These are phyloP conservation scores for Drosophila mojavensis DNA, from an alignment of 1,140 invertebrate genomes.

Conservation along the genomic window DNA sequence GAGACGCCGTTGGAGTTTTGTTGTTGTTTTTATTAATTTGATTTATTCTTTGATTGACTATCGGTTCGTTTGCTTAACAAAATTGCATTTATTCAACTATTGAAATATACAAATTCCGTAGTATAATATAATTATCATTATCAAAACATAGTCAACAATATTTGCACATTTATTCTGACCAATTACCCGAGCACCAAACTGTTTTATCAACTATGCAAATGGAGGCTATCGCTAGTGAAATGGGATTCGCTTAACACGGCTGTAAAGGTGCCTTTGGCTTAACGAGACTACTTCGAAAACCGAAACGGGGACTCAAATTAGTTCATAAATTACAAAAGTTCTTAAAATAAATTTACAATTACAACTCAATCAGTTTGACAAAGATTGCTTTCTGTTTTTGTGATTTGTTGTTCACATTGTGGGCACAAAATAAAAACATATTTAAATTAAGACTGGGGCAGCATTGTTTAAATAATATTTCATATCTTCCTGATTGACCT, in stretches of 20 bases:
- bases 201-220: slow-evolving; percentile 39
- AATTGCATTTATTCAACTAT: slow-evolving; percentile 68
- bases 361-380: slow-evolving; percentile 2
- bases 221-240: slow-evolving; percentile 4
- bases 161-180: slow-evolving; percentile 42
- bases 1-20: background rate
- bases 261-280: slow-evolving; percentile 65
- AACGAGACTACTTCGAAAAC: slow-evolving; percentile 25
- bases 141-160: slow-evolving; percentile 52
- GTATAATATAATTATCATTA: slow-evolving; percentile 56
- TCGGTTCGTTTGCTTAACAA: slow-evolving; percentile 49
- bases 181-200: slow-evolving; percentile 57
- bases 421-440: slow-evolving; percentile 33
- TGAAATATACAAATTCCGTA: slow-evolving; percentile 64
- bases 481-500: slow-evolving; percentile 25
- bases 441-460: slow-evolving; percentile 66
- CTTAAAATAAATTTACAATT: slow-evolving; percentile 30
- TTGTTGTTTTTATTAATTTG: background rate
- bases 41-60: slow-evolving; percentile 3
- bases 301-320: slow-evolving; percentile 33
- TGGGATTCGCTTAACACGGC: slow-evolving; percentile 40
- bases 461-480: slow-evolving; percentile 41
- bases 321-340: slow-evolving; percentile 55
- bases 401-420: slow-evolving; percentile 18
- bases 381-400: slow-evolving; percentile 34